A percentile compares a stretch with the other conserved stretches of the same genome.
phyloP scores from a whole-genome alignment of 2,797 vertebrate genomes.

The Echeneis naucrates region DNA sequence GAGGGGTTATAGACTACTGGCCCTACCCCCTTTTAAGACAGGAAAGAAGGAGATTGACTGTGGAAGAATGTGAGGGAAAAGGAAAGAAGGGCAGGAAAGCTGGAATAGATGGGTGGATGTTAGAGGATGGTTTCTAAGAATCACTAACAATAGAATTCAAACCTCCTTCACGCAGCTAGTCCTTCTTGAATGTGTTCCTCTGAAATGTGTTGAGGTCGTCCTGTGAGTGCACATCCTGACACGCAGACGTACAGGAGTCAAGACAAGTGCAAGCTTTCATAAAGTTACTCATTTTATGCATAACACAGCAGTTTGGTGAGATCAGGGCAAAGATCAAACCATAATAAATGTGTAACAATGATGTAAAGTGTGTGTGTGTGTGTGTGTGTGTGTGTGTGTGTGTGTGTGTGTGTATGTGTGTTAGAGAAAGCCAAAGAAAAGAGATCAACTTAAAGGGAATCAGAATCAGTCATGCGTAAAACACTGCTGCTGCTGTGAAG shows the following conservation, averaged over 20 bases:
- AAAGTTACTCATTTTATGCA: slow-evolving; percentile 64
- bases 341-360: slow-evolving; percentile 66
- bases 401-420: slow-evolving; percentile 20
- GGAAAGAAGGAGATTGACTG: slow-evolving; percentile 44
- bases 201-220: neutral
- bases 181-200: neutral
- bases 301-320: slow-evolving; percentile 20
- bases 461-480: slow-evolving; percentile 73
- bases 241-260: neutral
- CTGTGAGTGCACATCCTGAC: neutral
- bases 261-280: neutral
- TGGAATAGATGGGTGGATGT: slow-evolving; percentile 59
- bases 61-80: slow-evolving; percentile 57
- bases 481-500: slow-evolving; percentile 48
- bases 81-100: slow-evolving; percentile 61
- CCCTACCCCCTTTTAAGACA: slow-evolving; percentile 43
- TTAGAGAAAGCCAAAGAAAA: neutral
- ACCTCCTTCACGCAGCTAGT: neutral
- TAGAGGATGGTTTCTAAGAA: slow-evolving; percentile 50
- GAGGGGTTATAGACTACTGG: slow-evolving; percentile 58
- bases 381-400: neutral
- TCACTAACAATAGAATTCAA: slow-evolving; percentile 41
- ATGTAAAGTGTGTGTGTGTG: slow-evolving; percentile 2
- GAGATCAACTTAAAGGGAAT: slow-evolving; percentile 32
- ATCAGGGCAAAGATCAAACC: slow-evolving; percentile 68